Conservation (phyloP, 2,888 invertebrate species). For the Trichogramma dendrolimi region DNA sequence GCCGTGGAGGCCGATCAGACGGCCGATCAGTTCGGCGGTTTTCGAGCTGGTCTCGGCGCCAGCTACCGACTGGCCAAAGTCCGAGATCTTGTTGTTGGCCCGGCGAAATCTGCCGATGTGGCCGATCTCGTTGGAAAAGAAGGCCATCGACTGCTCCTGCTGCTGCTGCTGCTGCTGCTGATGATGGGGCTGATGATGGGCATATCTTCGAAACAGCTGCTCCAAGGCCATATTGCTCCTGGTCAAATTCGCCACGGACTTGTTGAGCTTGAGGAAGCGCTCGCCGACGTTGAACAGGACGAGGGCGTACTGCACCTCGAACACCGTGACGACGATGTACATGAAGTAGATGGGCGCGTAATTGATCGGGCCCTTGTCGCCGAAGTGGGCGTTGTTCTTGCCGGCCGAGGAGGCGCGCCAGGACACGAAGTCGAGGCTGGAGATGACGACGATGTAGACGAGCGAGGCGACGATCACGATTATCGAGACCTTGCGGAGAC, state of each 20-base stretch:
- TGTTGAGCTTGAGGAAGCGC: conserved; percentile 57
- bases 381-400: conserved; percentile 2
- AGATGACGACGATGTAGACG: conserved; percentile 34
- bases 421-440: conserved; percentile 40
- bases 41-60: conserved; percentile 1
- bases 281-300: conserved; percentile 58
- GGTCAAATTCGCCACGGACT: conserved; percentile 53
- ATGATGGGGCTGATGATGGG: not conserved
- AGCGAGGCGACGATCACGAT: conserved; percentile 32
- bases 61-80: conserved; percentile 6
- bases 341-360: conserved; percentile 60
- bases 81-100: conserved; percentile 19
- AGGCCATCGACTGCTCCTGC: no score
- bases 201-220: conserved; percentile 35
- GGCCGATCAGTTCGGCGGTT: conserved; percentile 15
- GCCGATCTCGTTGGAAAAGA: not conserved
- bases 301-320: conserved; percentile 62
- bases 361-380: conserved; percentile 50
- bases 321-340: conserved; percentile 58
- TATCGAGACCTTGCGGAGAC: conserved; percentile 39
- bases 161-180: no score
- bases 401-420: conserved; percentile 14
- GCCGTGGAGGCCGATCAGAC: conserved; percentile 56
- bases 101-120: conserved; percentile 15
- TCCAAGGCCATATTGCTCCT: conserved; percentile 34